Conservation (phyloP, 2,888 invertebrate genomes). For the Adela reaumurella region DNA sequence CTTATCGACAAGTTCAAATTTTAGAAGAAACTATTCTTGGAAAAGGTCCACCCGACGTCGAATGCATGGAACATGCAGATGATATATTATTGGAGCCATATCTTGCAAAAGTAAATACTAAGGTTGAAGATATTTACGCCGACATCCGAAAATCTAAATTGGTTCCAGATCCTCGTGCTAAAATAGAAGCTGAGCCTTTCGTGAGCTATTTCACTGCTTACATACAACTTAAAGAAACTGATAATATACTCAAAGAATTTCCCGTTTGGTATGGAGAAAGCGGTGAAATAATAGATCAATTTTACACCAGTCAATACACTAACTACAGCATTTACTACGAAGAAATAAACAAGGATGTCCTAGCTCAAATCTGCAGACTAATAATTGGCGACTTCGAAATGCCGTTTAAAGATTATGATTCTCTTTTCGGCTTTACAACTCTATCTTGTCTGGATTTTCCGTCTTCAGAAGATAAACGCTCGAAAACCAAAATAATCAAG, state of each 20-base stretch:
- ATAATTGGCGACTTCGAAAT: conserved; percentile 37
- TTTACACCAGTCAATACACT: conserved; percentile 55
- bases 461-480: conserved; percentile 29
- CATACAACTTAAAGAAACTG: conserved; percentile 42
- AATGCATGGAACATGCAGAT: conserved; percentile 28
- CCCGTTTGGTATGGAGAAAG: conserved; percentile 42
- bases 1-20: conserved; percentile 53
- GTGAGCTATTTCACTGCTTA: conserved; percentile 58
- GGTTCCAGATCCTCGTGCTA: conserved; percentile 47
- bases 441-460: conserved; percentile 32
- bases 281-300: conserved; percentile 51
- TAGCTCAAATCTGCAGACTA: conserved; percentile 47
- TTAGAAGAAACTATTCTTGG: conserved; percentile 60
- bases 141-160: conserved; percentile 43
- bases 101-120: conserved; percentile 31
- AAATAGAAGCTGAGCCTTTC: conserved; percentile 26
- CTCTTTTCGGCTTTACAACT: conserved; percentile 39
- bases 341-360: conserved; percentile 46
- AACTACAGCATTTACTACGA: conserved; percentile 59
- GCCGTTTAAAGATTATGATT: conserved; percentile 27
- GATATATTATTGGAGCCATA: conserved; percentile 40
- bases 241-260: conserved; percentile 36
- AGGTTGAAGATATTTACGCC: conserved; percentile 31
- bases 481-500: conserved; percentile 34
- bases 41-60: conserved; percentile 35